Evolutionary conservation across 1,140 invertebrate genomes (phyloP), one percentile per base, ranked within the genome.

Genomic region (Aphelenchoides fujianensis): DNA sequence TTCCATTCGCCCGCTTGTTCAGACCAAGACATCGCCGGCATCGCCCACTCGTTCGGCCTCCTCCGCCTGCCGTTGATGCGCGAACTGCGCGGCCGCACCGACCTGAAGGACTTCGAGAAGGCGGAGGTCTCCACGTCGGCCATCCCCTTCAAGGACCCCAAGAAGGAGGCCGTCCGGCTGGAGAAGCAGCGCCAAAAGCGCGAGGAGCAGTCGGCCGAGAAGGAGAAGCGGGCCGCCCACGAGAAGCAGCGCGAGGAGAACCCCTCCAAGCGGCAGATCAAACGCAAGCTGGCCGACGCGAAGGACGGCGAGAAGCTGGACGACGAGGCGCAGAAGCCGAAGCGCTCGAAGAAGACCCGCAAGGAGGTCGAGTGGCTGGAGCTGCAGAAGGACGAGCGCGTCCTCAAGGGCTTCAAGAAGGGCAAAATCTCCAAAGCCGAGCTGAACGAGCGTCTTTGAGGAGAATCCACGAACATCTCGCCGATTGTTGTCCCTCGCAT

Each of bases 401-500:
- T 81, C 7, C 54, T 78, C 2, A 78, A 79, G 55, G 78, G 74
- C 19, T 77, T 77, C 64, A 78, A 76, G 32, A 80, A 71, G 36
- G 76, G 77, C 34, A 78, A 78, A 37, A 57, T 78, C 12, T 76
- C 37, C n/a, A 74, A 78, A 57, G 32, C 30, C 16, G 66, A 80
- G 68, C 31, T 80, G 37, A 35, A 79, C 19, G 71, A 74, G 41
- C 55, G 19, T 5, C 55, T 59, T 5, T 59, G 55, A 59, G 5
- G n/a, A n/a, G n/a, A n/a, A n/a, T n/a, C n/a, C n/a, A n/a, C 41
- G 41, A 48, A 48, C 23, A 48, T 12, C 41, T 48, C 41, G 41
- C 34, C 19, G 55, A 30, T 59, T 7, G 19, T 16, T 16, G 23
- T 48, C 12, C 12, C 41, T 48, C 12, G 28, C 23, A 59, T 30